phyloP scores from a whole-genome alignment of 2,888 invertebrate species.

The Pseudeuparius sepicola region DNA sequence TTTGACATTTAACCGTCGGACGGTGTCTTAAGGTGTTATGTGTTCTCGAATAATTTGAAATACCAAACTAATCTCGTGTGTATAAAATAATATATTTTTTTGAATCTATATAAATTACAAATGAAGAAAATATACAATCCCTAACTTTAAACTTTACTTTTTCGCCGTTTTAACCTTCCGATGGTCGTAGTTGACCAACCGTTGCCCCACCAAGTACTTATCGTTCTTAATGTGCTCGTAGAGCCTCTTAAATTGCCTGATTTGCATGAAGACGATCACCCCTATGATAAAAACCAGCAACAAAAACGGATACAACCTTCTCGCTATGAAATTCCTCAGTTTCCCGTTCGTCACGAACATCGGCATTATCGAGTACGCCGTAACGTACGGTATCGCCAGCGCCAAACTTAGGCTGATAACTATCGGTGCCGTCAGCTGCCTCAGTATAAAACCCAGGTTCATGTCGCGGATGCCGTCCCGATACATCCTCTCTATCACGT shows the following conservation, averaged over 20 bases:
- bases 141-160: too few species aligned
- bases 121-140: too few species aligned
- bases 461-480: constrained; percentile 89
- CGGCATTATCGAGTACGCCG: constrained; percentile 69
- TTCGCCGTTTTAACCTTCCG: constrained; percentile 59
- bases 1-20: too few species aligned
- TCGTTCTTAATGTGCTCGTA: constrained; percentile 99
- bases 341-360: constrained; percentile 53
- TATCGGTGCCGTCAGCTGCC: constrained; percentile 81
- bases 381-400: constrained; percentile 86
- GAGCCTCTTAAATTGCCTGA: constrained; percentile 84
- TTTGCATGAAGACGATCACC: constrained; percentile 71
- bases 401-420: constrained; percentile 82
- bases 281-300: constrained; percentile 59
- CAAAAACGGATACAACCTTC: constrained; percentile 84
- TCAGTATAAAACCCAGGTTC: constrained; percentile 77
- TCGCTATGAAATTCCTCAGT: constrained; percentile 64
- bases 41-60: too few species aligned
- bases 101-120: too few species aligned
- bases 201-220: constrained; percentile 93
- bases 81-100: too few species aligned
- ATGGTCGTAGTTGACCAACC: constrained; percentile 95
- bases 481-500: constrained; percentile 88
- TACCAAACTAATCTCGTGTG: too few species aligned
- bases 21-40: too few species aligned